A percentile compares a stretch with the other conserved stretches of the same genome.
phyloP scores from a whole-genome alignment of 1,140 invertebrate species.

The Cydia splendana region DNA sequence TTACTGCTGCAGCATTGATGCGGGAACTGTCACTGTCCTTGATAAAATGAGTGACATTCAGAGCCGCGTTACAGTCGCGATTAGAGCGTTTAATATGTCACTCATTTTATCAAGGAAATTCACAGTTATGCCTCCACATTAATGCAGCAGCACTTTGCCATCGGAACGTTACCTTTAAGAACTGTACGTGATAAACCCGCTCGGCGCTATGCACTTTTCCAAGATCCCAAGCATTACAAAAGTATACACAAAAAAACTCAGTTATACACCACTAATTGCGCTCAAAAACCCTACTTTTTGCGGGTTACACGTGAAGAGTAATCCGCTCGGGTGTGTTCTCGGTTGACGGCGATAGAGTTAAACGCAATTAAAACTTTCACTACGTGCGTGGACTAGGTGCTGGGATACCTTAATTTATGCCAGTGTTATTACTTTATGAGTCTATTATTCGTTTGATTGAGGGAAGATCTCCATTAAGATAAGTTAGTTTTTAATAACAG shows the following conservation, averaged over 20 bases:
- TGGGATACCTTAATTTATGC: slow-evolving; percentile 75
- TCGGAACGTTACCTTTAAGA: too few species aligned
- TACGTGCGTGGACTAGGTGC: slow-evolving; percentile 75
- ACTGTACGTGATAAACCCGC: background rate
- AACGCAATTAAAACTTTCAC: slow-evolving; percentile 79
- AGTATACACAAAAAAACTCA: background rate
- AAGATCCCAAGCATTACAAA: background rate
- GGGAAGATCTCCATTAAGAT: slow-evolving; percentile 62
- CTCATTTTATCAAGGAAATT: too few species aligned
- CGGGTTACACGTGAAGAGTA: slow-evolving; percentile 1
- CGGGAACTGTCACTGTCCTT: too few species aligned
- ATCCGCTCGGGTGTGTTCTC: slow-evolving; percentile 37
- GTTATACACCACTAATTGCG: slow-evolving; percentile 7
- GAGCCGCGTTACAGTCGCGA: too few species aligned
- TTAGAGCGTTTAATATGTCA: too few species aligned
- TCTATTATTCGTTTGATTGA: slow-evolving; percentile 78
- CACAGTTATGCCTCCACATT: too few species aligned
- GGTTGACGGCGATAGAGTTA: slow-evolving; percentile 73
- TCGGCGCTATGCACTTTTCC: background rate
- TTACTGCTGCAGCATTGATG: too few species aligned
- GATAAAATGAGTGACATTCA: too few species aligned
- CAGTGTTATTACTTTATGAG: slow-evolving; percentile 73
- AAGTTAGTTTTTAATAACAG: slow-evolving; percentile 50
- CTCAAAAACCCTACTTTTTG: slow-evolving; percentile 14
- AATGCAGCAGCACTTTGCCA: too few species aligned